Conservation (phyloP, 2,888 invertebrate species). For the Asteroscopus sphinx region DNA sequence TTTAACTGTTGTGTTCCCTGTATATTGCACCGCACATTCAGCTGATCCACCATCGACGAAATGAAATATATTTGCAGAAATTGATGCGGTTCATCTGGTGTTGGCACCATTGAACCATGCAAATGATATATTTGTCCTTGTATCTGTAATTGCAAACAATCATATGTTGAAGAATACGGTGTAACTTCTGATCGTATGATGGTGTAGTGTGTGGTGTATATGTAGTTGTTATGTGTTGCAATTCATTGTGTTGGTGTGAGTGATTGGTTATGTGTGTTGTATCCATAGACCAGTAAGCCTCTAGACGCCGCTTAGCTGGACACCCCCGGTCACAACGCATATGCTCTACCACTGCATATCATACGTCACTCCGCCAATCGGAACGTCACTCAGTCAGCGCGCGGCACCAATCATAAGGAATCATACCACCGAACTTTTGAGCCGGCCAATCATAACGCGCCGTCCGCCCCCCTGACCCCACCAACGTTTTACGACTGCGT, state of each 20-base stretch:
- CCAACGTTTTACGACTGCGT: too few species aligned
- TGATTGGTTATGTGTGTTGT: slow-evolving; percentile 54
- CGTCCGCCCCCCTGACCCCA: too few species aligned
- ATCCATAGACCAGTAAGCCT: too few species aligned
- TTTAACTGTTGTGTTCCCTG: slow-evolving; percentile 54
- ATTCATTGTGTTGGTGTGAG: slow-evolving; percentile 51
- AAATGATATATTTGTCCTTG: slow-evolving; percentile 61
- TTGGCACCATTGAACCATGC: slow-evolving; percentile 55
- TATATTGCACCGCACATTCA: slow-evolving; percentile 54
- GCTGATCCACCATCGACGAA: slow-evolving; percentile 54
- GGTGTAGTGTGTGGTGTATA: slow-evolving; percentile 21
- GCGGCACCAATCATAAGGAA: too few species aligned
- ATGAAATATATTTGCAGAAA: slow-evolving; percentile 61
- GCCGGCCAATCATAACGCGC: too few species aligned
- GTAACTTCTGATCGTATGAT: slow-evolving; percentile 30
- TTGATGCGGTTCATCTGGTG: slow-evolving; percentile 57
- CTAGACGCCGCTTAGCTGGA: too few species aligned
- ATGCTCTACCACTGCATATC: too few species aligned
- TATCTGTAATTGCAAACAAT: slow-evolving; percentile 52
- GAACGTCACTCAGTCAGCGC: too few species aligned
- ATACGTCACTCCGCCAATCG: too few species aligned
- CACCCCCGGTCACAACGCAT: too few species aligned
- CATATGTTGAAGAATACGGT: slow-evolving; percentile 35
- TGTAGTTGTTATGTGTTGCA: slow-evolving; percentile 51
- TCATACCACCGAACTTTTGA: too few species aligned